phyloP scores from a whole-genome alignment of 2,797 vertebrate genomes.

The Tenualosa thibaudeaui region DNA sequence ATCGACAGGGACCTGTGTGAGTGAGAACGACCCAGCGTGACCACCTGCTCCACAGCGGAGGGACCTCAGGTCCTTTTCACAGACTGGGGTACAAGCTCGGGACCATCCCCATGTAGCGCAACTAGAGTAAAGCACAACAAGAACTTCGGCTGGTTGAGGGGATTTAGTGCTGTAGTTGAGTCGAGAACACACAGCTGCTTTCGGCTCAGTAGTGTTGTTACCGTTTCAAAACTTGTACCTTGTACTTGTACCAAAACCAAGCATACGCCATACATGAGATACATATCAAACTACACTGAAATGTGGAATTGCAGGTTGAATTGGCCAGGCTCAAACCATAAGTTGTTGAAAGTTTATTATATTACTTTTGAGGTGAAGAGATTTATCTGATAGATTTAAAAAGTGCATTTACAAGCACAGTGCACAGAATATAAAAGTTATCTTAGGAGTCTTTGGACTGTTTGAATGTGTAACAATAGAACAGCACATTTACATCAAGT shows the following conservation, averaged over 20 bases:
- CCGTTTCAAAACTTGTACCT: neutral
- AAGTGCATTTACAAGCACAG: neutral
- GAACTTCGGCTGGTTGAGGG: neutral
- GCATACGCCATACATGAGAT: neutral
- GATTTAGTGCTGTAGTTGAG: neutral
- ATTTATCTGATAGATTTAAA: slow-evolving; percentile 37
- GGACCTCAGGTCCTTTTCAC: neutral
- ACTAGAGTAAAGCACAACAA: neutral
- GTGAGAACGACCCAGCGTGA: slow-evolving; percentile 56
- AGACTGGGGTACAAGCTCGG: neutral
- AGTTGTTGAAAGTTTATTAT: slow-evolving; percentile 33
- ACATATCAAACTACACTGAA: neutral
- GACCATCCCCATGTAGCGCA: neutral
- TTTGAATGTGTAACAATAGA: neutral
- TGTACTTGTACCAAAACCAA: neutral
- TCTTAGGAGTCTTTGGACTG: neutral
- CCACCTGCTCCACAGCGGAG: neutral
- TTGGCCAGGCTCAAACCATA: neutral
- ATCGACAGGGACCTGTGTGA: slow-evolving; percentile 81
- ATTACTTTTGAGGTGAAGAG: slow-evolving; percentile 60
- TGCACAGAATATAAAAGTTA: neutral
- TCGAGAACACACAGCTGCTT: neutral
- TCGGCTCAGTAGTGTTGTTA: neutral
- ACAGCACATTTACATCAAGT: neutral
- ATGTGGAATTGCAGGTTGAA: neutral